Base-by-base conservation (phyloP, 2,113 vertebrate genomes). In the Hippocampus zosterae region DNA sequence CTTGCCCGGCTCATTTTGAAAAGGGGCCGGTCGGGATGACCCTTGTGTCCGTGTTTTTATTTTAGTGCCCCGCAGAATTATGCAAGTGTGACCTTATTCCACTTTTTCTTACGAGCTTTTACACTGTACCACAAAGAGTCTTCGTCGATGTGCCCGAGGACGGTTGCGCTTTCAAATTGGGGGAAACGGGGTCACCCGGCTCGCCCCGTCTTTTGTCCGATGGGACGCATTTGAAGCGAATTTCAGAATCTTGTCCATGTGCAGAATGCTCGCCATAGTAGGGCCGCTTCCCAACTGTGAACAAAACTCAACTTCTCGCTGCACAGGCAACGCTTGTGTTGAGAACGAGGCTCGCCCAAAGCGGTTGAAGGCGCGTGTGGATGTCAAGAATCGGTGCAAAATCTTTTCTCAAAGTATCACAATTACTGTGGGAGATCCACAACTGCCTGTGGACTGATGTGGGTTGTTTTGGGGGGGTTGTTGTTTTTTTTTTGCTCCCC, bases 61-160 rank as follows among this genome's bases (percentile, higher is more conserved):
- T 77, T 85, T 73, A 73, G 82, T 80, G 76, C 77, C 81, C 76
- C 70, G 78, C 86, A 87, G 73, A 84, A 89, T 89, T 88, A 90
- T 90, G 89, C 88, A 91, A 90, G 80, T 79, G 77, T 88, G 81
- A 83, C 77, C 78, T 87, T 88, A 91, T 85, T 84, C 83, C 81
- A 81, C 84, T 89, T 10, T 89, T 86, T 85, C 78, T 84, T 82
- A 87, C 65, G 77, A 90, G 67, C 85, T 87, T 90, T 88, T 90
- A 89, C 85, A 88, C 84, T 87, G 87, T 82, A 85, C 83, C 84
- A 84, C 84, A 81, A 77, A 88, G 81, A 71, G 69, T 84, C 75
- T 85, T 82, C 89, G 82, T 86, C 81, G 84, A 75, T 55, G 41
- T 74, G 83, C 60, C 61, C 71, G 81, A 77, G 48, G 83, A 83